Evolutionary conservation across 2,888 invertebrate species (phyloP).

Genomic region (Parasteatoda lunata): DNA sequence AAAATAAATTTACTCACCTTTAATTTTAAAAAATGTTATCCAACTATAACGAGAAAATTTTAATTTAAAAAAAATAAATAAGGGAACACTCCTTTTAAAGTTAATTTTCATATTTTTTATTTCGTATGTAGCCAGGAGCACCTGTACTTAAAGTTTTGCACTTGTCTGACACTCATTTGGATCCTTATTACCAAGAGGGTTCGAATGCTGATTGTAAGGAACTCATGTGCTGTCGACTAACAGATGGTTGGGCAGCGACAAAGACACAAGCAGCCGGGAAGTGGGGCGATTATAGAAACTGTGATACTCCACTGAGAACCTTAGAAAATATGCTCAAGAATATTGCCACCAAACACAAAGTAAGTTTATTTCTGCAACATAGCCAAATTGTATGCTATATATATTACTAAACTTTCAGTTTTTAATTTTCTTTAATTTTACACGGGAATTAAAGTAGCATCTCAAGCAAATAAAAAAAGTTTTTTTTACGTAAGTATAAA

Average conservation of each 20-base stretch:
- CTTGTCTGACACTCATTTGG: slow-evolving; percentile 86
- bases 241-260: slow-evolving; percentile 75
- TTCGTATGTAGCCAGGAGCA: slow-evolving; percentile 33
- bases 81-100: too few relatives aligned
- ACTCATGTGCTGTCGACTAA: slow-evolving; percentile 85
- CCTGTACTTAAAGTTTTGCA: slow-evolving; percentile 77
- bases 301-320: slow-evolving; percentile 84
- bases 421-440: too few relatives aligned
- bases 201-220: slow-evolving; percentile 83
- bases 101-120: too few relatives aligned
- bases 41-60: too few relatives aligned
- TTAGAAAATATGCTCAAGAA: slow-evolving; percentile 81
- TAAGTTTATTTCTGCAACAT: slow-evolving; percentile 70
- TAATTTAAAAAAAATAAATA: too few relatives aligned
- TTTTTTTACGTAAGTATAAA: too few relatives aligned
- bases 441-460: too few relatives aligned
- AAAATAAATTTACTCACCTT: too few relatives aligned
- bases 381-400: too few relatives aligned
- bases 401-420: too few relatives aligned
- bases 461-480: too few relatives aligned
- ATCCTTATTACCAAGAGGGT: slow-evolving; percentile 82
- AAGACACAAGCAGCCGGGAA: slow-evolving; percentile 79
- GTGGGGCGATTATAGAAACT: slow-evolving; percentile 87
- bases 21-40: too few relatives aligned
- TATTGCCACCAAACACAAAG: slow-evolving; percentile 78